These are phyloP conservation scores for Drosophila nigricruria DNA, from an alignment of 2,888 invertebrate genomes.

Conservation along the genomic window DNA sequence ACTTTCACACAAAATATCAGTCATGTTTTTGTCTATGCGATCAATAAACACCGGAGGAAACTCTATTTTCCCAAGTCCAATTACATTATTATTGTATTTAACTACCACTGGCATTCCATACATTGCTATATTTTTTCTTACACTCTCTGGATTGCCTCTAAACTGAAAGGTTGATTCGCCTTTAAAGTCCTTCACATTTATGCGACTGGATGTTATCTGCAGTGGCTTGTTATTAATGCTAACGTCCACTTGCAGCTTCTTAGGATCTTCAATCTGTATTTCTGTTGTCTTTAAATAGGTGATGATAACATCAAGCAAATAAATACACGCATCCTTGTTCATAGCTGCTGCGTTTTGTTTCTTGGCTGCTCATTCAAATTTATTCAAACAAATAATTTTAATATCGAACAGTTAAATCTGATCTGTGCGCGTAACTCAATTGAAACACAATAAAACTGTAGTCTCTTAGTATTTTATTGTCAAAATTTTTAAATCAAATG, in stretches of 20 bases:
- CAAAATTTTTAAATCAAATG: slow-evolving; percentile 15
- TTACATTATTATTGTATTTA: slow-evolving; percentile 18
- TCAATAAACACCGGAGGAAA: slow-evolving; percentile 66
- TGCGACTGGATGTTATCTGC: slow-evolving; percentile 71
- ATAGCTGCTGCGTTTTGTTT: background rate
- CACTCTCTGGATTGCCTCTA: slow-evolving; percentile 33
- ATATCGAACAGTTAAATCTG: slow-evolving; percentile 14
- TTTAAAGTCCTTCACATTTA: slow-evolving; percentile 78
- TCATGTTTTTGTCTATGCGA: slow-evolving; percentile 48
- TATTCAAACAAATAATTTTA: slow-evolving; percentile 7
- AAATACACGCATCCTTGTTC: slow-evolving; percentile 17
- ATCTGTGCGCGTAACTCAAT: background rate
- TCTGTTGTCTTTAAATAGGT: slow-evolving; percentile 53
- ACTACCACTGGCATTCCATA: slow-evolving; percentile 70
- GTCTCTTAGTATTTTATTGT: slow-evolving; percentile 2
- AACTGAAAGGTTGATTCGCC: slow-evolving; percentile 62
- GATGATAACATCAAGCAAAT: slow-evolving; percentile 72
- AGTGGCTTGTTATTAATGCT: slow-evolving; percentile 53
- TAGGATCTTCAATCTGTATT: slow-evolving; percentile 40
- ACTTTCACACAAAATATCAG: slow-evolving; percentile 63
- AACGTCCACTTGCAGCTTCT: slow-evolving; percentile 54
- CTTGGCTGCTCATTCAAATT: background rate
- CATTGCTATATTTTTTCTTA: slow-evolving; percentile 49
- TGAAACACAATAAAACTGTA: slow-evolving; percentile 1
- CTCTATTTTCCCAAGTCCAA: slow-evolving; percentile 61